A percentile compares a stretch with the other conserved stretches of the same genome.
These are phyloP conservation scores for Drosophila arizonae DNA, from an alignment of 1,140 invertebrate genomes.

Conservation along the genomic window DNA sequence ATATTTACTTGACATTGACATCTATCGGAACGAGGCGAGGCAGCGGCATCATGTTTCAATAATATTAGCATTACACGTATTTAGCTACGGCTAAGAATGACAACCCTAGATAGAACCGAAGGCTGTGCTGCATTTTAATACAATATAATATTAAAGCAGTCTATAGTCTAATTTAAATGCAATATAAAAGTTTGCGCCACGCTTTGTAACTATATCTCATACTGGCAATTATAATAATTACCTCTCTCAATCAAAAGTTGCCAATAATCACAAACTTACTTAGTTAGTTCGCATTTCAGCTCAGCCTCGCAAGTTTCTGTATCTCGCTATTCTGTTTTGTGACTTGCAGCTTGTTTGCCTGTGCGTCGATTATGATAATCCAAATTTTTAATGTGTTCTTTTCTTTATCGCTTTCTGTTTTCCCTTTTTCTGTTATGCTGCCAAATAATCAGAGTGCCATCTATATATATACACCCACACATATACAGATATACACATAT, in stretches of 20 bases:
- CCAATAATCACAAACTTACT: no score
- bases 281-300: no score
- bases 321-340: slow-evolving; percentile 24
- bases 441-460: slow-evolving; percentile 1
- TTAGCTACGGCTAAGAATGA: neutral
- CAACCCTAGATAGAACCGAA: no score
- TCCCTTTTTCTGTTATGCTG: slow-evolving; percentile 12
- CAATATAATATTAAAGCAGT: no score
- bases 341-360: slow-evolving; percentile 67
- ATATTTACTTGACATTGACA: slow-evolving; percentile 68
- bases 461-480: neutral
- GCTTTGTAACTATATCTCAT: no score
- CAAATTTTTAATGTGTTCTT: slow-evolving; percentile 30
- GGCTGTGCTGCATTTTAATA: no score
- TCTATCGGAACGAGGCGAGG: slow-evolving; percentile 17
- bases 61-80: slow-evolving; percentile 27
- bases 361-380: slow-evolving; percentile 56
- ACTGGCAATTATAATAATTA: no score
- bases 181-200: no score
- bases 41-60: slow-evolving; percentile 22
- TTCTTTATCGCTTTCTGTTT: slow-evolving; percentile 8
- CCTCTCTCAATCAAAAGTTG: no score
- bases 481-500: slow-evolving; percentile 5
- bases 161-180: no score
- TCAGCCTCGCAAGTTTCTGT: slow-evolving; percentile 1